These are phyloP conservation scores for Megamerina dolium DNA, from an alignment of 2,888 invertebrate species.

Conservation along the genomic window DNA sequence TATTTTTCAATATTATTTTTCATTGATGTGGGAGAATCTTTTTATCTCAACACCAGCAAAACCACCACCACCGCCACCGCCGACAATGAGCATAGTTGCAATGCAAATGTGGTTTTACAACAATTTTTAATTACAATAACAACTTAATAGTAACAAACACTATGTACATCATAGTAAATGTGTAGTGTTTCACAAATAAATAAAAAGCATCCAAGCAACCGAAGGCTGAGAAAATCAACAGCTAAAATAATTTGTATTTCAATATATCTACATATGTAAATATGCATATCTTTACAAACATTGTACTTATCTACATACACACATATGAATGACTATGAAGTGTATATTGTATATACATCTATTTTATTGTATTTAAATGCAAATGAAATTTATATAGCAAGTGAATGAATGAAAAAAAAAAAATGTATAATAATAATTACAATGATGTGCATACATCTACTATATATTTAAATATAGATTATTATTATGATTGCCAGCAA, in stretches of 20 bases:
- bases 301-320: not conserved
- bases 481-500: no score
- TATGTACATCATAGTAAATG: slow-evolving; percentile 17
- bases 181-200: slow-evolving; percentile 1
- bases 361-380: not conserved
- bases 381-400: no score
- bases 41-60: no score
- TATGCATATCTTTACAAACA: no score
- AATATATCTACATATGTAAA: not conserved
- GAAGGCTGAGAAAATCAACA: slow-evolving; percentile 45
- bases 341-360: not conserved
- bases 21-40: no score
- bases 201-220: slow-evolving; percentile 19
- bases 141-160: slow-evolving; percentile 11
- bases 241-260: slow-evolving; percentile 26
- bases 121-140: slow-evolving; percentile 6
- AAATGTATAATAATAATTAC: no score
- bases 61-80: no score
- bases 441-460: no score
- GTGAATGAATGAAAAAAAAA: no score
- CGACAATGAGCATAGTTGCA: no score
- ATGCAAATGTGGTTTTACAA: slow-evolving; percentile 9
- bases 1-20: no score
- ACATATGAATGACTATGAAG: not conserved
- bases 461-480: no score